Evolutionary conservation across 2,797 vertebrate species (phyloP), one percentile per base, ranked within the genome.

Genomic region (Huso huso): DNA sequence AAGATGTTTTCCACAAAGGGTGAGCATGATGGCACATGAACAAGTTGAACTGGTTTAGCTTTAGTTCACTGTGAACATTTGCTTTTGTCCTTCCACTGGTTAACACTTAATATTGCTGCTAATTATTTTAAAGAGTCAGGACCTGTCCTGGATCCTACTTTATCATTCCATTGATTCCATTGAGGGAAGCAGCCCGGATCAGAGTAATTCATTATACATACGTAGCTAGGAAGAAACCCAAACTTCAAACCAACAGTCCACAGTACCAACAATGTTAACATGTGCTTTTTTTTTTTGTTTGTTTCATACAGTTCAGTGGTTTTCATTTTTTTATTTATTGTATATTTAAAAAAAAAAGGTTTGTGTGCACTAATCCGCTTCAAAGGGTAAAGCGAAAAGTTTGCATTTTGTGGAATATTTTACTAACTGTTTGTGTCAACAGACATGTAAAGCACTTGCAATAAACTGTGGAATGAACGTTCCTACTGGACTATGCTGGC

Each of bases 171-270:
- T n/a, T 55, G 52, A 55, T 10, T 10, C 9, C 61, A 10, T 81
- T 89, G 88, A 87, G 89, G 89, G 89, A 88, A 89, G 89, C 89
- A 92, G 88, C 88, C 89, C 87, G 84, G 87, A 91, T 89, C 88
- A 86, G 84, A 78, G 70, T 79, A 77, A 65, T 72, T 68, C 69
- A 62, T 61, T 70, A 83, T 81, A 77, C 81, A 84, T 78, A 76
- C 68, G 67, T 65, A 78, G 72, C 71, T 74, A 68, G 64, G 81
- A 62, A 77, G 71, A 78, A 75, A 78, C 75, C 77, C 70, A 71
- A 76, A 76, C 59, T 51, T 78, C 79, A 79, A 74, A 73, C 73
- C 75, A 70, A 80, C 63, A 79, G 73, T 76, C 76, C 79, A 85
- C 75, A 72, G 75, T 83, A 79, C 82, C 79, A 81, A 79, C 51